Evolutionary conservation across 2,113 vertebrate species (phyloP).

Genomic region (Odobenus rosmarus): DNA sequence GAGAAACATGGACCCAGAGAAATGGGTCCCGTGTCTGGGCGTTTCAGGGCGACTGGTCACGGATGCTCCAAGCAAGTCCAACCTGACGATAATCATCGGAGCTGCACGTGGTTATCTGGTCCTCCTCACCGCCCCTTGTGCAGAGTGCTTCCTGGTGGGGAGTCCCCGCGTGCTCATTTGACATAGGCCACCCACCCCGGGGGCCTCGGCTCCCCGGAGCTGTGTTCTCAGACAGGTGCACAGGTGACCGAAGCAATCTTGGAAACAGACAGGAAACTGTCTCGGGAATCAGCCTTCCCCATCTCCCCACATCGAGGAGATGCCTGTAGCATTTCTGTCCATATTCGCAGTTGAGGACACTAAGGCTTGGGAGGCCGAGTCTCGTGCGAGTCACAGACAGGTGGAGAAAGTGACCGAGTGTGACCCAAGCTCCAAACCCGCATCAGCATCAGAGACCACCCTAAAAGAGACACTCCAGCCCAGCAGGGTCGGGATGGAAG

Average conservation of each 20-base stretch:
- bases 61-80: background rate
- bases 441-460: background rate
- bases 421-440: background rate
- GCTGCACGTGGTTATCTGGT: background rate
- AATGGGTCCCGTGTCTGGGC: background rate
- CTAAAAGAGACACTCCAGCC: background rate
- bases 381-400: background rate
- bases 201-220: background rate
- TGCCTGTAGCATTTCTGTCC: background rate
- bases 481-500: background rate
- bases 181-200: background rate
- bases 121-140: background rate
- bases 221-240: background rate
- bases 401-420: background rate
- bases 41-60: background rate
- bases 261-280: background rate
- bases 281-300: background rate
- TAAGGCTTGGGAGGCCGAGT: background rate
- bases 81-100: no score
- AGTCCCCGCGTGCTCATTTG: background rate
- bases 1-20: background rate
- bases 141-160: background rate
- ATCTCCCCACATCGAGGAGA: rapidly evolving
- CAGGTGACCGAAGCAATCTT: background rate
- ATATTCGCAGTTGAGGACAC: background rate